Percentiles rank a stretch among this genome's conserved stretches.
Evolutionary conservation across 1,140 invertebrate genomes (phyloP).

Genomic region (Pseudomyrmex gracilis): DNA sequence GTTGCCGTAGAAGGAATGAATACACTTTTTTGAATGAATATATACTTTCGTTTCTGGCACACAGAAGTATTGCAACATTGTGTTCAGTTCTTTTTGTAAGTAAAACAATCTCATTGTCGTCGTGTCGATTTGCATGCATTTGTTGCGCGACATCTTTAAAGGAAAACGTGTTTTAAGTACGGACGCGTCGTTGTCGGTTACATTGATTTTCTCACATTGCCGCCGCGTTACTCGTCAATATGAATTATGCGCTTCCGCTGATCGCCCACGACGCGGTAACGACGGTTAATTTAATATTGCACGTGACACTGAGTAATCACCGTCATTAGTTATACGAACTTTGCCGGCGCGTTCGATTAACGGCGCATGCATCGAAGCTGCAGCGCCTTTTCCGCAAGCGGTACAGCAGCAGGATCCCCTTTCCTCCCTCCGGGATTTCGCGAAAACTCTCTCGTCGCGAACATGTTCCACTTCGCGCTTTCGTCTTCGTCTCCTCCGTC

Average conservation of each 20-base stretch:
- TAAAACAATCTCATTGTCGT: no score
- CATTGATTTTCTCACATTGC: slow-evolving; percentile 34
- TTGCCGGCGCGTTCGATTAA: slow-evolving; percentile 26
- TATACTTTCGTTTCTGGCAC: no score
- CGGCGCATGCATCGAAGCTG: background rate
- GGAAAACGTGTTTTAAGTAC: no score
- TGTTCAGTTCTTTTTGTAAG: no score
- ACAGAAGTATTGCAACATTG: no score
- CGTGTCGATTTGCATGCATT: no score
- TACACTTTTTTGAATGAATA: no score
- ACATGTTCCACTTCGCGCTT: slow-evolving; percentile 42
- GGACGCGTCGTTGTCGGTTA: background rate
- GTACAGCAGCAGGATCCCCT: background rate
- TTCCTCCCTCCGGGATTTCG: no score
- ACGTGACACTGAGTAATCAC: slow-evolving; percentile 67
- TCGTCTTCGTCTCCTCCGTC: background rate
- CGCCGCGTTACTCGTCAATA: slow-evolving; percentile 37
- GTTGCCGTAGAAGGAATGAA: no score
- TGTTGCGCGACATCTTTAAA: no score
- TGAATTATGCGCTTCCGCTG: slow-evolving; percentile 42
- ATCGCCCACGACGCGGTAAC: slow-evolving; percentile 46
- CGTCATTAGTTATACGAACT: slow-evolving; percentile 60
- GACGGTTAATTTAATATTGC: slow-evolving; percentile 69
- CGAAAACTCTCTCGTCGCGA: slow-evolving; percentile 15
- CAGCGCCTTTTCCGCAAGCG: slow-evolving; percentile 7